Base-by-base conservation (phyloP, 2,797 vertebrate species). In the Rhabdomys pumilio region DNA sequence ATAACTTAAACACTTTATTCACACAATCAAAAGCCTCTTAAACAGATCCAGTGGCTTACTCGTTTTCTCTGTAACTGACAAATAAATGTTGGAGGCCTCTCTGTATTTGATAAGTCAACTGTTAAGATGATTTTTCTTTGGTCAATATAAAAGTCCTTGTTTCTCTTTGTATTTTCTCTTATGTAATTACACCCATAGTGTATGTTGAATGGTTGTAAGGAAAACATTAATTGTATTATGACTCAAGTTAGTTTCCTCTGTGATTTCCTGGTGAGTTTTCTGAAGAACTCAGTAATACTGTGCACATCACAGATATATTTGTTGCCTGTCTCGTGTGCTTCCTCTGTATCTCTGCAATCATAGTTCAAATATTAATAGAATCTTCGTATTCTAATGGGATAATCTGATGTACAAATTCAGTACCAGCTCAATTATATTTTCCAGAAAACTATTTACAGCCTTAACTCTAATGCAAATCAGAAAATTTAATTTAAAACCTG, bases 401-500 rank as follows among this genome's bases (percentile, higher is more conserved):
- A 50, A 44, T 83, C 86, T 14, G 69, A 89, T 97, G 73, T 96
- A 89, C 63, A 96, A 95, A 93, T 0, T 97, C 95, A 98, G 93
- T 95, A 97, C 93, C 82, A 96, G 29, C 57, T 97, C 92, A 98
- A 91, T 97, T 97, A 96, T 41, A 3, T 95, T 96, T 96, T 91
- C 92, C 93, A 69, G 96, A 98, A 96, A 98, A n/a, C 69, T 97
- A 95, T 96, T 95, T 96, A 95, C 4, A 57, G 38, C 94, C 98
- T 97, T 97, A 97, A 92, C 91, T 44, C 34, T 94, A 94, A 94
- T 90, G 59, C 34, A 95, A 97, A 98, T 97, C 57, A 98, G 92
- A 59, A 93, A 95, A 87, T 93, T 90, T 97, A 97, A 98, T 98
- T 98, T 97, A 96, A 96, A 97, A 96, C 53, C 69, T 89, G 19